Base-by-base conservation (phyloP, 2,888 invertebrate genomes). In the Ernsta delagoae region DNA sequence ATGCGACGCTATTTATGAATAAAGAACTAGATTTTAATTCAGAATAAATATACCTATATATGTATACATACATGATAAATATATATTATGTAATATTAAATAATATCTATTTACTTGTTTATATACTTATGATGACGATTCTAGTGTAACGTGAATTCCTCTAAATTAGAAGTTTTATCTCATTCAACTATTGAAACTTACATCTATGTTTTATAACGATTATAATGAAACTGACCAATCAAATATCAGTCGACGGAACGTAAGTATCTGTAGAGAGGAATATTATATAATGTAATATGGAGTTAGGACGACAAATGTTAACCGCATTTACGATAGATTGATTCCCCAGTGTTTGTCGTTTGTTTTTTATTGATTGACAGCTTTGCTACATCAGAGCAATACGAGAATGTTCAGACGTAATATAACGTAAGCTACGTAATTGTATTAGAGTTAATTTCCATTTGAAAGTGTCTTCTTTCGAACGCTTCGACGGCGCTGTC, bases 1-100 rank as follows among this genome's bases (percentile, higher is more conserved):
- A 90, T 89, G 86, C 89, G 88, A 89, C 85, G 89, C 92, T 92
- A 92, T 92, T 90, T 90, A 91, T 88, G 80, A 85, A 82, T 88
- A 89, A 86, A 87, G 84, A 82, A 84, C 81, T 87, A 90, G 86
- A 85, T 88, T 89, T 87, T 87, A 84, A 87, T 89, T 92, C 90
- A 92, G 88, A 92, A 90, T 88, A 83, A 88, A 79, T 88, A 36
- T n/a, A n/a, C n/a, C n/a, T 41, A 41, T 41, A 41, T 41, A 9
- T 9, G n/a, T 7, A 86, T 85, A 80, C 75, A 79, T 80, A 73
- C 36, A 36, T 36, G n/a, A 36, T 36, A 74, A 73, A 75, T 79
- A 79, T 79, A 79, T n/a, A n/a, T n/a, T 79, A 83, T 83, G 83
- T 83, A 84, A 83, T 81, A 31, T 83, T 43, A 53, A 53, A 36